Conservation (phyloP, 2,113 vertebrate species). For the Phrynosoma blainvillii region DNA sequence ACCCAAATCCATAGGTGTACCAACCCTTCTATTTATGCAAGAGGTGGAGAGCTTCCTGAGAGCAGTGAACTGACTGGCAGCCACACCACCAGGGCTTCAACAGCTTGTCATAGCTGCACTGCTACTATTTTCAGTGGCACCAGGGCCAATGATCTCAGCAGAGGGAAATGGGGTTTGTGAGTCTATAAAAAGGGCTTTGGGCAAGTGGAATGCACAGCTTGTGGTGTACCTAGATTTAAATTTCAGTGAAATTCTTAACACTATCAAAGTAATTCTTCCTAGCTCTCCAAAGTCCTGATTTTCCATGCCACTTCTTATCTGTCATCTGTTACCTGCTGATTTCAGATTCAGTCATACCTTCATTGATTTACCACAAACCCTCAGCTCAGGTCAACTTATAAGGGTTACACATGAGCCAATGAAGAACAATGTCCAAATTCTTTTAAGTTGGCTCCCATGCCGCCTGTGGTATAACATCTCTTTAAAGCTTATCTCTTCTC, state of each 20-base stretch:
- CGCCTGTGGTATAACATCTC: too few relatives aligned
- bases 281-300: neutral
- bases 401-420: too few relatives aligned
- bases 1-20: neutral
- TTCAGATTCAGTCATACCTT: neutral
- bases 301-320: neutral
- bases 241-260: neutral
- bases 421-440: neutral
- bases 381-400: neutral
- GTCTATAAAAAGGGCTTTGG: too few relatives aligned
- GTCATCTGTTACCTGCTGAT: neutral
- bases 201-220: too few relatives aligned
- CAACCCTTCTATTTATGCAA: neutral
- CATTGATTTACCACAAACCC: neutral
- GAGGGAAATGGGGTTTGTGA: neutral
- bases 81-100: too few relatives aligned
- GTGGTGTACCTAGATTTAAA: too few relatives aligned
- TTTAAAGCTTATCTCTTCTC: too few relatives aligned
- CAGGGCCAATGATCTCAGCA: neutral
- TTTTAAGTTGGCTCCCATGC: neutral
- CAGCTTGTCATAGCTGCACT: too few relatives aligned
- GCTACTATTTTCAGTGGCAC: neutral
- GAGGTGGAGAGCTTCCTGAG: neutral
- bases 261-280: neutral
- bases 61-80: neutral